Percentiles rank a stretch among this genome's conserved stretches.
These are phyloP conservation scores for Pycnomerus fuliginosus DNA, from an alignment of 2,888 invertebrate species.

Conservation along the genomic window DNA sequence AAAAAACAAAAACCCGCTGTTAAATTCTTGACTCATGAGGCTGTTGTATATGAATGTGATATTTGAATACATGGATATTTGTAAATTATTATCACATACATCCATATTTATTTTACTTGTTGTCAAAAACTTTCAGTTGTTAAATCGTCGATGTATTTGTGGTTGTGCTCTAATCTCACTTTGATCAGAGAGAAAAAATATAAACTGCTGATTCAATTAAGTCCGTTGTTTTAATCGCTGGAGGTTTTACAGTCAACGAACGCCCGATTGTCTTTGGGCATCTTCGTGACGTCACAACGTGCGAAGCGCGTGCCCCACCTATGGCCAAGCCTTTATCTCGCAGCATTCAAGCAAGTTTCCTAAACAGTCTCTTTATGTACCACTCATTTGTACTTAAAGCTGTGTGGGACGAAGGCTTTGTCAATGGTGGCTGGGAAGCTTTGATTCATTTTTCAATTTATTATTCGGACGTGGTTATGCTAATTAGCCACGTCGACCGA, in stretches of 20 bases:
- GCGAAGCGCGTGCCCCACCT: constrained; percentile 51
- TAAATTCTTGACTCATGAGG: constrained; percentile 46
- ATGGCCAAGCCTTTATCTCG: constrained; percentile 49
- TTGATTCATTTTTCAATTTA: constrained; percentile 21
- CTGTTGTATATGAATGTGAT: constrained; percentile 56
- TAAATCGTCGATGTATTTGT: constrained; percentile 48
- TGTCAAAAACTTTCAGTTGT: constrained; percentile 41
- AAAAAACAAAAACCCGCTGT: too few species aligned
- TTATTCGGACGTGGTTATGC: too few species aligned
- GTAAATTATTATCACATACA: constrained; percentile 46
- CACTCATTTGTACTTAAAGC: constrained; percentile 40
- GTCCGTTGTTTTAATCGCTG: constrained; percentile 11
- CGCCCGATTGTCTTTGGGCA: constrained; percentile 27
- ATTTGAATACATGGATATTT: constrained; percentile 53
- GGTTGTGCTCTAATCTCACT: constrained; percentile 40
- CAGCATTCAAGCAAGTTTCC: constrained; percentile 46
- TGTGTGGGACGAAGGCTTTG: constrained; percentile 42
- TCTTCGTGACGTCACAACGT: constrained; percentile 37
- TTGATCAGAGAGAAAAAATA: constrained; percentile 38
- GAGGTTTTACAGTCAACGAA: constrained; percentile 20
- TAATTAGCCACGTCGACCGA: too few species aligned
- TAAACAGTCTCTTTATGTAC: constrained; percentile 42
- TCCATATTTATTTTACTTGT: constrained; percentile 51
- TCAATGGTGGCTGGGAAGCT: constrained; percentile 38
- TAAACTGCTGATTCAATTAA: constrained; percentile 42